Evolutionary conservation across 2,797 vertebrate species (phyloP), one percentile per base, ranked within the genome.

Genomic region (Tenualosa ilisha): DNA sequence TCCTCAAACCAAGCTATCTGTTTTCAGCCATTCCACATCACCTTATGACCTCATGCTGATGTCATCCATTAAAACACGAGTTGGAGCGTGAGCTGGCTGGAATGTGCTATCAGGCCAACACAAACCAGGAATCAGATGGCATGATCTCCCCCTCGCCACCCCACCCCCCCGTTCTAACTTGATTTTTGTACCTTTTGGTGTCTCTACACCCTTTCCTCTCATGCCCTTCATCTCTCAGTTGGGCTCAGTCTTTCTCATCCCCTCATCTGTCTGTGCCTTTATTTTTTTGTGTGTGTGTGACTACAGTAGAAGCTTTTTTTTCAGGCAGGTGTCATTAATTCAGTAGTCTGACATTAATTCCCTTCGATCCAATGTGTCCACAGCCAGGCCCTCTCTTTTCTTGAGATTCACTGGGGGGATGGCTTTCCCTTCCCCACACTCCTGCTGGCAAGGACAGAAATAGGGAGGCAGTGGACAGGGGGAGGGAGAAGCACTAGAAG

Each of bases 21-120:
- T 88, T 90, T 79, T 46, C 72, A 79, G 72, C 40, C 72, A 79
- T 43, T 79, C 40, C 72, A 37, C 72, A 79, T 79, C 72, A 79
- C 72, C 72, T 79, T 40, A 79, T 79, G 72, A 79, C 72, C 72
- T 79, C 72, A 79, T 79, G 72, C 72, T 79, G 72, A 46, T 79
- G 72, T 79, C 72, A 79, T 43, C 72, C 17, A 43, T 75, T 75
- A 75, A 75, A 75, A 37, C 37, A 40, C 72, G 72, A 79, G 72
- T 79, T 43, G 46, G 40, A 79, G 72, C 72, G 37, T 24, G 65
- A 82, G 82, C 83, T 26, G 15, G 72, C 40, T 86, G 88, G 85
- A 86, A 90, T 89, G 88, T 85, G 72, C 85, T 82, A 72, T 88
- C 83, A 50, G 43, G 82, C 61, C 83, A 85, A 87, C 86, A 87